phyloP scores from a whole-genome alignment of 1,140 invertebrate species.

The Plutomurus gul region DNA sequence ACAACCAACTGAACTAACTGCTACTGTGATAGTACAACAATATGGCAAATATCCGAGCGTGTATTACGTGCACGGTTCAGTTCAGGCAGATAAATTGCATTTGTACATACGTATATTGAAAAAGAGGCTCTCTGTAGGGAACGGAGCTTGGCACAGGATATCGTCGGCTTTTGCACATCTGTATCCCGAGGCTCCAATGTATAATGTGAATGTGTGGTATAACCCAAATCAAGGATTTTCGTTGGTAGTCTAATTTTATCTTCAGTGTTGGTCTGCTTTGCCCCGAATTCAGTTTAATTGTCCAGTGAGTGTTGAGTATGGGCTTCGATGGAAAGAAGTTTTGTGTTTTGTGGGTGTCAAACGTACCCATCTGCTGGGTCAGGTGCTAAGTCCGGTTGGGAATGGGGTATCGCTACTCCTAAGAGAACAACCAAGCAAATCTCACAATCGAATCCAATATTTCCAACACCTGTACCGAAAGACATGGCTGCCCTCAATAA shows the following conservation, averaged over 20 bases:
- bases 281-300: constrained; percentile 40
- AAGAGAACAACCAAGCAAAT: constrained; percentile 40
- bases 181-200: background rate
- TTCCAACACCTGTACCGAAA: constrained; percentile 29
- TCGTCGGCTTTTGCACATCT: background rate
- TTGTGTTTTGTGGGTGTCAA: constrained; percentile 53
- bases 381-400: constrained; percentile 45
- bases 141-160: background rate
- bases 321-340: constrained; percentile 46
- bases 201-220: background rate
- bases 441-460: constrained; percentile 46
- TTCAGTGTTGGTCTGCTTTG: constrained; percentile 33
- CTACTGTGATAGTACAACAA: too few species aligned
- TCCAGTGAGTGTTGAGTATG: constrained; percentile 37
- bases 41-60: too few species aligned
- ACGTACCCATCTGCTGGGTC: constrained; percentile 40
- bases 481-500: constrained; percentile 51
- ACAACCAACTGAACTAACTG: too few species aligned
- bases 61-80: too few species aligned
- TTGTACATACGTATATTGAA: too few species aligned
- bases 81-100: too few species aligned
- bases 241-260: constrained; percentile 41
- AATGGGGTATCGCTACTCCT: constrained; percentile 51
- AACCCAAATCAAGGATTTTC: constrained; percentile 32
- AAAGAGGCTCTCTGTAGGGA: too few species aligned